Evolutionary conservation across 1,140 invertebrate genomes (phyloP), one percentile per base, ranked within the genome.

Genomic region (Gonatopus flavifemur): DNA sequence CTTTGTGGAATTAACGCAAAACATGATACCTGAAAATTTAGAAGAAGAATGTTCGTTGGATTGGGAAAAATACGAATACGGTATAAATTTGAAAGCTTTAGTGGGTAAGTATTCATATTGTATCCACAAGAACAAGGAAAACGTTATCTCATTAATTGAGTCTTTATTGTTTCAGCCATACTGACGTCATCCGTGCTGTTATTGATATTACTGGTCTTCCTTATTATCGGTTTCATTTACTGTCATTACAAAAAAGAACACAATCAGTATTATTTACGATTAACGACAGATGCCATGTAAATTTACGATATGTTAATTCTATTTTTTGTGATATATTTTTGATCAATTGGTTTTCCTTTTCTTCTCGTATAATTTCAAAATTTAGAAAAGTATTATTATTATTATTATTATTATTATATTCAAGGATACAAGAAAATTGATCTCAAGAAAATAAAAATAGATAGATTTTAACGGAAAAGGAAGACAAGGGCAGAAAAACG

Each of bases 1-100:
- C 50, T 83, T 88, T 64, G 57, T 78, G 8, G 56, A 63, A 36
- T 28, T 85, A 10, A 81, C 81, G 12, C 74, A 77, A 57, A 72
- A 80, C 47, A 52, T 81, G 1, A 61, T 85, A 59, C 84, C 83
- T 20, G 56, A 64, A 20, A 70, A 85, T 57, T 84, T 82, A 82
- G 71, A 81, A 6, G 66, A 66, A 24, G 84, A 85, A 56, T 86
- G 84, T 64, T 55, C 64, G 20, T 50, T 78, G 13, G 52, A 52
- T 16, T 61, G 48, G 42, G 56, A 67, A 39, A 55, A 52, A 25
- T 28, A 68, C 53, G 52, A 59, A 28, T 65, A 65, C 32, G 63
- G 61, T 49, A 48, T 74, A 15, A 69, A 60, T 49, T 37, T 57
- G 32, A 65, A 64, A 40, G 57, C 60, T 44, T 44, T 75, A 47